phyloP scores from a whole-genome alignment of 2,113 vertebrate species.

The Polypterus bichir region DNA sequence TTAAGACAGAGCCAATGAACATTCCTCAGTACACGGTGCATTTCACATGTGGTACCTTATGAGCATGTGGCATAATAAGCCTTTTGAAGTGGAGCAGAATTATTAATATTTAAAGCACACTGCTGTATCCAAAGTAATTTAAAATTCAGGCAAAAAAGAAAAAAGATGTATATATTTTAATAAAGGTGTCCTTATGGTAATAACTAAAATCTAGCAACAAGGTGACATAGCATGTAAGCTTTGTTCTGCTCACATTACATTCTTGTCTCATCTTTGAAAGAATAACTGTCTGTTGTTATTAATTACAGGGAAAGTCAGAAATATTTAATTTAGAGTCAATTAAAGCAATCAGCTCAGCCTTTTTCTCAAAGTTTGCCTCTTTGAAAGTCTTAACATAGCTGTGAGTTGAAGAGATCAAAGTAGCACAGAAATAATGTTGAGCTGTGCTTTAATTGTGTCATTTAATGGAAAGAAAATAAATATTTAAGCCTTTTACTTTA shows the following conservation, averaged over 20 bases:
- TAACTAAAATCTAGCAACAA: no score
- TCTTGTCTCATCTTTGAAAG: not conserved
- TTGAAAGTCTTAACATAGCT: conserved; percentile 5
- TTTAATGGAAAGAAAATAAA: conserved; percentile 13
- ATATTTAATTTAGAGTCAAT: conserved; percentile 21
- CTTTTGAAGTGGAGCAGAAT: conserved; percentile 75
- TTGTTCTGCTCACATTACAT: no score
- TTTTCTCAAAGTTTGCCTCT: not conserved
- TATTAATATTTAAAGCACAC: conserved; percentile 90
- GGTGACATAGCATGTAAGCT: no score
- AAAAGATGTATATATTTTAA: conserved; percentile 22
- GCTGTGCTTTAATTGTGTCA: conserved; percentile 19
- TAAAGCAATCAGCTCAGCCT: conserved; percentile 19
- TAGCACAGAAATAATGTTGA: conserved; percentile 11
- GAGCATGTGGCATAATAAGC: conserved; percentile 74
- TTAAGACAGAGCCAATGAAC: conserved; percentile 71
- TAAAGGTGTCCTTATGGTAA: conserved; percentile 17
- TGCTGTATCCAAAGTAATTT: conserved; percentile 44
- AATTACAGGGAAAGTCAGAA: conserved; percentile 11
- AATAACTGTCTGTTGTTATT: conserved; percentile 2
- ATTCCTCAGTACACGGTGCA: conserved; percentile 62
- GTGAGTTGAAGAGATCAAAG: conserved; percentile 14
- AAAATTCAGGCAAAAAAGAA: conserved; percentile 23
- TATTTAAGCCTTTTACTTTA: conserved; percentile 8
- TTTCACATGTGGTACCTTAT: conserved; percentile 62